Evolutionary conservation across 1,140 invertebrate species (phyloP).

Genomic region (Meteorus sp.): DNA sequence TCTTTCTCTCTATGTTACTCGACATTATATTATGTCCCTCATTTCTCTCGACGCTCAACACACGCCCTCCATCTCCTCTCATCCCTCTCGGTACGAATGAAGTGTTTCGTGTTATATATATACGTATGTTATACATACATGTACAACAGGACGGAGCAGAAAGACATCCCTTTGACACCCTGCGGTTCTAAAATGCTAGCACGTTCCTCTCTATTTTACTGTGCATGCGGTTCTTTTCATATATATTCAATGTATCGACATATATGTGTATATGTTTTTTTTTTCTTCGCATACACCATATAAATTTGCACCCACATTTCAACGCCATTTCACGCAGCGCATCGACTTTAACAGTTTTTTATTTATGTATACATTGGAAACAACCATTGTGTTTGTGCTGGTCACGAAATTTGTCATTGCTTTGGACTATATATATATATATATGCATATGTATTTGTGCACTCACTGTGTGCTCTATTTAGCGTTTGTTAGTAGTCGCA

Average conservation of each 20-base stretch:
- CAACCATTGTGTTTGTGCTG: slow-evolving; percentile 6
- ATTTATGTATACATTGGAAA: slow-evolving; percentile 6
- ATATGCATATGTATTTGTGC: background rate
- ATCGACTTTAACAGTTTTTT: slow-evolving; percentile 19
- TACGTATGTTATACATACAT: slow-evolving; percentile 34
- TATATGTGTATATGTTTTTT: slow-evolving; percentile 11
- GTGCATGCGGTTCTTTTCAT: background rate
- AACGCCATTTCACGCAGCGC: background rate
- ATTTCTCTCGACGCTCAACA: slow-evolving; percentile 20
- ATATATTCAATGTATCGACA: too few species aligned
- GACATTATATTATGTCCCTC: slow-evolving; percentile 5
- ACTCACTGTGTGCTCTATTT: slow-evolving; percentile 47
- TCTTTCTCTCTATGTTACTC: slow-evolving; percentile 21
- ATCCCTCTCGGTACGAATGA: slow-evolving; percentile 21
- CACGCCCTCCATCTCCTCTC: background rate
- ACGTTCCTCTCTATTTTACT: background rate
- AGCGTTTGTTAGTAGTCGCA: slow-evolving; percentile 55
- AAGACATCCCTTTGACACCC: slow-evolving; percentile 35
- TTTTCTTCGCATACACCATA: slow-evolving; percentile 2
- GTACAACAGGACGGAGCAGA: slow-evolving; percentile 33
- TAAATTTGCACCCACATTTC: slow-evolving; percentile 17
- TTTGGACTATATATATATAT: background rate
- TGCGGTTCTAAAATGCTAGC: slow-evolving; percentile 27
- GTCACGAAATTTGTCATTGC: background rate
- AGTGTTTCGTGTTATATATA: slow-evolving; percentile 28